Conservation (phyloP, 1,140 invertebrate genomes). For the Penaeus japonicus region DNA sequence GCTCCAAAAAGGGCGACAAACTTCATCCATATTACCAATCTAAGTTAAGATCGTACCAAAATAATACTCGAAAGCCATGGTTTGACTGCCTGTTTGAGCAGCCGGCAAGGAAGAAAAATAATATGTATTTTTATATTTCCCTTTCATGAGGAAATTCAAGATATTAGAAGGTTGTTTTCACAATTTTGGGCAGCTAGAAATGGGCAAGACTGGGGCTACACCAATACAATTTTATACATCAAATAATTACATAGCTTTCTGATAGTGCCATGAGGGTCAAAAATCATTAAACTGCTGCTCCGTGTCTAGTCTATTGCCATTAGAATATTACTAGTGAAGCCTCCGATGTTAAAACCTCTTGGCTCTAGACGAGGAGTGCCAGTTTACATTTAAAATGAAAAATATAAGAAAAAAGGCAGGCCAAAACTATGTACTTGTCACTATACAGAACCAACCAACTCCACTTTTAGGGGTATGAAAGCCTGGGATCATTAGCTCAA, state of each 20-base stretch:
- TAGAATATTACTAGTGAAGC: no score
- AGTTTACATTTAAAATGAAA: no score
- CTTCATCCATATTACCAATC: slow-evolving; percentile 31
- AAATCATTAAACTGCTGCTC: neutral
- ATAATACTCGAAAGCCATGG: slow-evolving; percentile 18
- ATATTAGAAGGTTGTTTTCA: slow-evolving; percentile 8
- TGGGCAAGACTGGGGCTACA: slow-evolving; percentile 40
- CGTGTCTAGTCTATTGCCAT: no score
- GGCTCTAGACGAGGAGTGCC: no score
- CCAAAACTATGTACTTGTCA: no score
- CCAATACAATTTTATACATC: slow-evolving; percentile 18
- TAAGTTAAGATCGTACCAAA: slow-evolving; percentile 21
- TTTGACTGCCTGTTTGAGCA: neutral
- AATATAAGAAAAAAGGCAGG: no score
- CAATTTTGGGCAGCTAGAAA: slow-evolving; percentile 28
- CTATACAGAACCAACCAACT: neutral
- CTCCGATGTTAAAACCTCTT: no score
- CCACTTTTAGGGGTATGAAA: no score
- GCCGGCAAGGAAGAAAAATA: slow-evolving; percentile 8
- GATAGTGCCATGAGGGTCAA: neutral
- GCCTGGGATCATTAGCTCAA: no score
- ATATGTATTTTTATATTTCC: neutral
- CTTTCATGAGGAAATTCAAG: slow-evolving; percentile 11
- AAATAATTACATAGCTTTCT: slow-evolving; percentile 1
- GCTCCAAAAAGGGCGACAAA: slow-evolving; percentile 38